Conservation (phyloP, 2,888 invertebrate genomes). For the Aphodius granarius region DNA sequence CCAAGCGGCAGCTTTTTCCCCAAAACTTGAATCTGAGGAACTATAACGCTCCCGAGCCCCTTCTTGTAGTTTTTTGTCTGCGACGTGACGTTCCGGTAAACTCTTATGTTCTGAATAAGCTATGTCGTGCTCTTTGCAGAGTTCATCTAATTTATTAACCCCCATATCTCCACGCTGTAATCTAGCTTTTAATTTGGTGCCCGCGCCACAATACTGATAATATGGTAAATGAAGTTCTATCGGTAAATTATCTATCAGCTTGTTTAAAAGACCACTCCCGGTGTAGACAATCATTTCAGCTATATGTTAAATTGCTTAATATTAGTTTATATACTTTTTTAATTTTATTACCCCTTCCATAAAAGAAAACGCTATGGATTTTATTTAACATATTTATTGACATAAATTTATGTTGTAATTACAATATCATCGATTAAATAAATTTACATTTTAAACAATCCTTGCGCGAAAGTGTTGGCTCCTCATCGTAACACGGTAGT, state of each 20-base stretch:
- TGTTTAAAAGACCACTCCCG: no score
- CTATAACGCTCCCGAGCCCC: conserved; percentile 16
- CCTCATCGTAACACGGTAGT: no score
- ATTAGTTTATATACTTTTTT: no score
- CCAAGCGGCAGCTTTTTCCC: not conserved
- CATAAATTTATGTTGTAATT: no score
- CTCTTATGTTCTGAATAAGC: not conserved
- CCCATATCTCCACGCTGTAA: not conserved
- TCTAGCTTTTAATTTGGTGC: not conserved
- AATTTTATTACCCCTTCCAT: no score
- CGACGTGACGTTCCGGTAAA: not conserved
- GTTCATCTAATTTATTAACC: not conserved
- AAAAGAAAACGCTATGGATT: no score
- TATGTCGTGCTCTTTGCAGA: not conserved
- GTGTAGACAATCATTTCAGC: no score
- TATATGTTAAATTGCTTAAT: no score
- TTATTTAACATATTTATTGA: no score
- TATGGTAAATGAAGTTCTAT: not conserved
- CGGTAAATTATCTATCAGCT: not conserved
- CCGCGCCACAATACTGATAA: not conserved
- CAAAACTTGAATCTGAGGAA: not conserved
- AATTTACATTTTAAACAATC: no score
- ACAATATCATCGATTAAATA: no score
- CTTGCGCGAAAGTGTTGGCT: no score
- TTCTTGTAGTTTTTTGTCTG: conserved; percentile 20